phyloP scores from a whole-genome alignment of 1,140 invertebrate species.

The Archivesica marissinica region DNA sequence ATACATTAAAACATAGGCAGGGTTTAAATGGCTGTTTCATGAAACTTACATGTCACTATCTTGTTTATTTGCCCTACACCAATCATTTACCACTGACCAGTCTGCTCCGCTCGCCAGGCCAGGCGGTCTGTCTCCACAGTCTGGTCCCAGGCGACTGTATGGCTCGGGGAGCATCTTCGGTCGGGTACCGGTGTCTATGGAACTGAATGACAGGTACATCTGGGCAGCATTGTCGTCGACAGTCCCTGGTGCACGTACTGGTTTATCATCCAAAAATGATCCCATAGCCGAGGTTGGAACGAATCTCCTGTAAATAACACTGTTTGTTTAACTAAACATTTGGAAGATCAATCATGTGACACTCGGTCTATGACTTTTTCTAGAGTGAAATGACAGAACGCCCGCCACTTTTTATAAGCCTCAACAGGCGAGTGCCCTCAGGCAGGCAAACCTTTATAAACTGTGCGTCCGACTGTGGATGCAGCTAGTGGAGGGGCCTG shows the following conservation, averaged over 20 bases:
- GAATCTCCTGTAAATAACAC: conserved; percentile 13
- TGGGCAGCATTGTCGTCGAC: not conserved
- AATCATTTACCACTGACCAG: conserved; percentile 61
- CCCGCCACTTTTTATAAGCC: too few relatives aligned
- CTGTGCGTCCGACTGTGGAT: too few relatives aligned
- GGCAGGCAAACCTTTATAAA: too few relatives aligned
- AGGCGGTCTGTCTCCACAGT: conserved; percentile 5
- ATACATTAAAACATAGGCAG: too few relatives aligned
- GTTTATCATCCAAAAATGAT: conserved; percentile 42
- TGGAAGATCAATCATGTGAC: too few relatives aligned
- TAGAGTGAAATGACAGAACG: too few relatives aligned
- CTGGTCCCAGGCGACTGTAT: not conserved
- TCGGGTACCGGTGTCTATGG: not conserved
- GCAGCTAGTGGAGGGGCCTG: too few relatives aligned
- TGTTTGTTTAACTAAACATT: too few relatives aligned
- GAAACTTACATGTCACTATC: conserved; percentile 49
- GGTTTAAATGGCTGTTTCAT: not conserved
- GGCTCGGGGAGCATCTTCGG: not conserved
- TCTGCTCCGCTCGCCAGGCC: not conserved
- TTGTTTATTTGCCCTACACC: conserved; percentile 60
- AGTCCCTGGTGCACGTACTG: not conserved
- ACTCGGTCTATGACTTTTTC: too few relatives aligned
- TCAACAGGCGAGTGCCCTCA: too few relatives aligned
- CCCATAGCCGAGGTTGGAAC: conserved; percentile 25
- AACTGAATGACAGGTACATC: not conserved